Conservation (phyloP, 2,113 vertebrate species). For the Urocitellus parryii region DNA sequence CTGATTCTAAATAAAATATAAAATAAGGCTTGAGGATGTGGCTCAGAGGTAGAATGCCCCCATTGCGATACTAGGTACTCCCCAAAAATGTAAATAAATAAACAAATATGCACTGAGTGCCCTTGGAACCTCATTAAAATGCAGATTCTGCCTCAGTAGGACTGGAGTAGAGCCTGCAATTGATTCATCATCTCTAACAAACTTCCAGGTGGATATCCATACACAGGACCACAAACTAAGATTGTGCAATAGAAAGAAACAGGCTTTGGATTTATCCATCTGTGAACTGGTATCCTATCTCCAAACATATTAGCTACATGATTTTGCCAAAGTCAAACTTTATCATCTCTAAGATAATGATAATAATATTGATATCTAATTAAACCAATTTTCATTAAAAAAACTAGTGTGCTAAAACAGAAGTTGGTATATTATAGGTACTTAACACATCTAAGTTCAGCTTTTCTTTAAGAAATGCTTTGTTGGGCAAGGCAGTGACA, state of each 20-base stretch:
- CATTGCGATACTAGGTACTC: no score
- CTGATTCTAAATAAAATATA: no score
- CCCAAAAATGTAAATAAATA: no score
- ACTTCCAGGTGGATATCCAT: background rate
- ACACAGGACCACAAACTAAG: background rate
- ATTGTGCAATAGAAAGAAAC: background rate
- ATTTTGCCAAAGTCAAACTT: background rate
- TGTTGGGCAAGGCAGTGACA: background rate
- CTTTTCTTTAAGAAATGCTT: slow-evolving; percentile 7
- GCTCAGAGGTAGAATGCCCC: no score
- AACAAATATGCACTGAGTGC: background rate
- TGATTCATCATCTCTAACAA: background rate
- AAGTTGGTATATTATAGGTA: background rate
- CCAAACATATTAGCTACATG: background rate
- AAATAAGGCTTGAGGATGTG: no score
- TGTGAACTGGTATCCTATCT: background rate
- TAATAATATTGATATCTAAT: background rate
- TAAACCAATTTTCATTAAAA: background rate
- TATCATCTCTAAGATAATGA: background rate
- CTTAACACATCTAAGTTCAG: slow-evolving; percentile 23
- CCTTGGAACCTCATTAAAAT: background rate
- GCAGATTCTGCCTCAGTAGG: slow-evolving; percentile 21
- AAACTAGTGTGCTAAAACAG: background rate
- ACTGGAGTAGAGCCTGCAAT: background rate
- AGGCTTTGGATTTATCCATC: slow-evolving; percentile 32